phyloP scores from a whole-genome alignment of 2,113 vertebrate species.

The Zingel zingel region DNA sequence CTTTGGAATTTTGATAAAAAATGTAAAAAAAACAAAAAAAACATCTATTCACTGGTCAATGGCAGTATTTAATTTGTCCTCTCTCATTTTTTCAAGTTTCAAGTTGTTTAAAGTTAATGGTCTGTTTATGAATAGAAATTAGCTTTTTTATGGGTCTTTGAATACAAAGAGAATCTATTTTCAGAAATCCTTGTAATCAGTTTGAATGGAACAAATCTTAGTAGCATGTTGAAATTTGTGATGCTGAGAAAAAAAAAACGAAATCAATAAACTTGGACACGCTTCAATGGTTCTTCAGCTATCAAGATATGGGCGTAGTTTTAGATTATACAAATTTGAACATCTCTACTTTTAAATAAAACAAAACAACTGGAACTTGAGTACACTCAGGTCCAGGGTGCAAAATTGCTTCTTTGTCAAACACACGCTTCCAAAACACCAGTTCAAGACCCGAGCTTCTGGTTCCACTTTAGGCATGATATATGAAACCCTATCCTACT shows the following conservation, averaged over 20 bases:
- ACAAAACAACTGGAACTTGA: background rate
- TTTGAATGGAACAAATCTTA: background rate
- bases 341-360: constrained; percentile 6
- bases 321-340: background rate
- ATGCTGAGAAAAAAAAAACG: background rate
- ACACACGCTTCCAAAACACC: constrained; percentile 57
- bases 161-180: constrained; percentile 3
- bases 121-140: constrained; percentile 12
- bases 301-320: background rate
- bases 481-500: constrained; percentile 63
- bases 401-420: constrained; percentile 57
- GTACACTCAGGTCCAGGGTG: background rate
- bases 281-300: background rate
- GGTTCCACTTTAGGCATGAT: constrained; percentile 77
- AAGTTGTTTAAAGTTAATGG: background rate
- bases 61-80: background rate
- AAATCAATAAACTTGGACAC: background rate
- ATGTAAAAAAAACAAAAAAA: constrained; percentile 37
- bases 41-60: constrained; percentile 41
- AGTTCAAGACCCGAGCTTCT: constrained; percentile 71
- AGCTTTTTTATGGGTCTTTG: background rate
- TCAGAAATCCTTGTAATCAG: constrained; percentile 7
- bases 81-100: constrained; percentile 1
- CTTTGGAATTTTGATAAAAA: too few species aligned
- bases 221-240: background rate